These are phyloP conservation scores for Acheta domesticus DNA, from an alignment of 2,888 invertebrate genomes.

Conservation along the genomic window DNA sequence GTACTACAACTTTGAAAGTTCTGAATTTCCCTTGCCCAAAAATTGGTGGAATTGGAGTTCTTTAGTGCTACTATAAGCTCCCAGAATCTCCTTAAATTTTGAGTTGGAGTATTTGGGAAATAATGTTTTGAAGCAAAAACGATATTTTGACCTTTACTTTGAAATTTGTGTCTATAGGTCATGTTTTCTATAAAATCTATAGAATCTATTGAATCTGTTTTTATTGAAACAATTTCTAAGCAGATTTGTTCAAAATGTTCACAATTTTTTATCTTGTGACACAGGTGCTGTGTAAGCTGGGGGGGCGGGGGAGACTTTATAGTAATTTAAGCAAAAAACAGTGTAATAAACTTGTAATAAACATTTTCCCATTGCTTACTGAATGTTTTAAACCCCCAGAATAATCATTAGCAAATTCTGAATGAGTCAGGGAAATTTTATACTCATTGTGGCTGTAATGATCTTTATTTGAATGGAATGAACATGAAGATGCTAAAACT, in stretches of 20 bases:
- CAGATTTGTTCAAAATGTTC: no score
- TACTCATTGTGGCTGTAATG: neutral
- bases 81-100: neutral
- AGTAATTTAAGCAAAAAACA: neutral
- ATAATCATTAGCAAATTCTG: neutral
- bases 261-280: neutral
- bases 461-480: no score
- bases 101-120: neutral
- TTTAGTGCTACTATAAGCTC: neutral
- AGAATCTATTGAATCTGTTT: no score
- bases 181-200: neutral
- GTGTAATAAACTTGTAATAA: no score
- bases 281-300: neutral
- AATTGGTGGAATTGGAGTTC: neutral
- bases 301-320: neutral
- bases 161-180: neutral
- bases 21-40: no score
- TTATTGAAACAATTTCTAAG: no score
- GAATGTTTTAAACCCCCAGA: neutral
- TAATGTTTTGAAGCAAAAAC: neutral
- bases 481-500: no score
- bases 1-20: neutral
- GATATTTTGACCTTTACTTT: neutral
- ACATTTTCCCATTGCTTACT: neutral
- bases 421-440: neutral